Evolutionary conservation across 2,888 invertebrate species (phyloP).

Genomic region (Oscheius sp.): DNA sequence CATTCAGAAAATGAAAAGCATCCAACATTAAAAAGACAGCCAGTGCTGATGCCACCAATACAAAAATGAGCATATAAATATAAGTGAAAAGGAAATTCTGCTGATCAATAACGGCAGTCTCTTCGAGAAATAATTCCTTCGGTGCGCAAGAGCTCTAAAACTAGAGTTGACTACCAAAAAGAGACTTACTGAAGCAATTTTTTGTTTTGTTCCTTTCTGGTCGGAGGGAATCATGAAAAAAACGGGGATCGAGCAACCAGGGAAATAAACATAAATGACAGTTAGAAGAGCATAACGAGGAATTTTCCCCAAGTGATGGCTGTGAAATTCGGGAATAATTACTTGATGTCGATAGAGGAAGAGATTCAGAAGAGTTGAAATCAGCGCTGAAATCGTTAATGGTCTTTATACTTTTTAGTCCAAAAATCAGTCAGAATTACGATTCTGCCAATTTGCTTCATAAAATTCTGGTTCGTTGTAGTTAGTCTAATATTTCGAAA

Average conservation of each 20-base stretch:
- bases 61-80: slow-evolving; percentile 9
- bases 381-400: neutral
- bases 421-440: no score
- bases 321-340: slow-evolving; percentile 6
- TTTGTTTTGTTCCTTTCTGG: neutral
- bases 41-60: neutral
- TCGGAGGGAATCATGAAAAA: slow-evolving; percentile 5
- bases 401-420: neutral
- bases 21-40: neutral
- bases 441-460: no score
- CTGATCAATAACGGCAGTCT: neutral
- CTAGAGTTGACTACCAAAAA: neutral
- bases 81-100: neutral
- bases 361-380: slow-evolving; percentile 1
- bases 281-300: neutral
- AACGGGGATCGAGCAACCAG: neutral
- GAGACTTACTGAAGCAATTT: neutral
- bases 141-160: neutral
- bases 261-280: slow-evolving; percentile 2
- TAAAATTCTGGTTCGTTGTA: no score
- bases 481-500: neutral
- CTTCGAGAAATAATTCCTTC: neutral
- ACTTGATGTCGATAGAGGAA: slow-evolving; percentile 11
- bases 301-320: neutral
- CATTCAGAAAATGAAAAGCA: slow-evolving; percentile 1